Conservation (phyloP, 92 coral and sea anemone species). For the Epizoanthus fatuus region DNA sequence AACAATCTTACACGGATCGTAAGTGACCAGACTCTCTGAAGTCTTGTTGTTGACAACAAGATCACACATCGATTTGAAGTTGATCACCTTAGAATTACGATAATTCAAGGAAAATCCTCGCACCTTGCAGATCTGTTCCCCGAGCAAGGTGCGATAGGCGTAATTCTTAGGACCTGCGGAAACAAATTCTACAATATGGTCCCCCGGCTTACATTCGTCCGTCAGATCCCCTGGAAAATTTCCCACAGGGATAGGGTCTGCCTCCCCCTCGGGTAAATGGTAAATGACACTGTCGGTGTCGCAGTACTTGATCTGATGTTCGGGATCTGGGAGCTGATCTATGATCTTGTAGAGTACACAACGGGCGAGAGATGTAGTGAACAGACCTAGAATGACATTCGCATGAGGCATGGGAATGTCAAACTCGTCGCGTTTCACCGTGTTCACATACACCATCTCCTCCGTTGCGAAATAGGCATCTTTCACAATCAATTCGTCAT, state of each 20-base stretch:
- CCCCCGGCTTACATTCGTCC: neutral
- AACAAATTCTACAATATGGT: too few species aligned
- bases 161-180: too few species aligned
- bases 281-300: neutral
- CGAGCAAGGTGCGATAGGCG: too few species aligned
- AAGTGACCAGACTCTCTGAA: neutral
- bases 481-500: neutral
- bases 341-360: neutral
- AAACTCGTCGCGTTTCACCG: neutral
- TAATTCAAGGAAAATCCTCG: too few species aligned
- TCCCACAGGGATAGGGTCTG: neutral
- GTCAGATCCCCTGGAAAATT: neutral
- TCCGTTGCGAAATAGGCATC: too few species aligned
- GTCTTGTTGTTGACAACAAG: neutral
- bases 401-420: neutral
- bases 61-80: neutral
- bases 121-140: too few species aligned
- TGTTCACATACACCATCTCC: neutral
- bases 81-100: neutral
- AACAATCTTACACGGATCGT: neutral
- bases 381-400: neutral
- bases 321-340: neutral
- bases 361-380: neutral
- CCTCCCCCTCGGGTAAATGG: too few species aligned
- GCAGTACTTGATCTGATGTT: too few species aligned